A percentile compares a stretch with the other conserved stretches of the same genome.
phyloP scores from a whole-genome alignment of 2,113 vertebrate species.

The Fukomys damarensis region DNA sequence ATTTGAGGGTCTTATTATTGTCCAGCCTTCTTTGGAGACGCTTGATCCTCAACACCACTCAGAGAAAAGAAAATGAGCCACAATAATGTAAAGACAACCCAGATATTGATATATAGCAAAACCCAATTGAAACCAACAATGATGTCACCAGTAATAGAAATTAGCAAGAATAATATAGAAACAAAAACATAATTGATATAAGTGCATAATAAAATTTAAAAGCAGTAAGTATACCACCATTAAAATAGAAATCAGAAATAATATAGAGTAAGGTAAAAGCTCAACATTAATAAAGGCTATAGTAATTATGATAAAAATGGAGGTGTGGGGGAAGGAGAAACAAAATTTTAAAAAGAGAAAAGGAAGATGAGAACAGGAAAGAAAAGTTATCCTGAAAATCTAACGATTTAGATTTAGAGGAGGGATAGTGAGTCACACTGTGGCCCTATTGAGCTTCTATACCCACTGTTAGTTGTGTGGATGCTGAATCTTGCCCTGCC shows the following conservation, averaged over 20 bases:
- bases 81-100: too few species aligned
- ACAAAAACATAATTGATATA: neutral
- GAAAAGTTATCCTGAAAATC: neutral
- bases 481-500: neutral
- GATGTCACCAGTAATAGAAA: neutral
- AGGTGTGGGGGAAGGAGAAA: neutral
- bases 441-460: neutral
- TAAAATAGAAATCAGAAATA: neutral
- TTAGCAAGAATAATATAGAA: neutral
- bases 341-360: neutral
- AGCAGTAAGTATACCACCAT: neutral
- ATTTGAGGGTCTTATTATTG: too few species aligned
- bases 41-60: too few species aligned
- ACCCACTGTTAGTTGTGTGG: neutral
- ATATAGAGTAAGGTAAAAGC: neutral
- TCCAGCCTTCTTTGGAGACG: too few species aligned
- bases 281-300: neutral
- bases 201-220: neutral
- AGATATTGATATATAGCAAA: too few species aligned
- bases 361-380: neutral
- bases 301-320: neutral
- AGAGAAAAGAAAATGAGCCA: too few species aligned
- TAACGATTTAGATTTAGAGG: neutral
- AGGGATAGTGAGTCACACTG: neutral
- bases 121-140: too few species aligned